A percentile compares a stretch with the other conserved stretches of the same genome.
Conservation (phyloP, 2,113 vertebrate species). For the Rutilus rutilus region DNA sequence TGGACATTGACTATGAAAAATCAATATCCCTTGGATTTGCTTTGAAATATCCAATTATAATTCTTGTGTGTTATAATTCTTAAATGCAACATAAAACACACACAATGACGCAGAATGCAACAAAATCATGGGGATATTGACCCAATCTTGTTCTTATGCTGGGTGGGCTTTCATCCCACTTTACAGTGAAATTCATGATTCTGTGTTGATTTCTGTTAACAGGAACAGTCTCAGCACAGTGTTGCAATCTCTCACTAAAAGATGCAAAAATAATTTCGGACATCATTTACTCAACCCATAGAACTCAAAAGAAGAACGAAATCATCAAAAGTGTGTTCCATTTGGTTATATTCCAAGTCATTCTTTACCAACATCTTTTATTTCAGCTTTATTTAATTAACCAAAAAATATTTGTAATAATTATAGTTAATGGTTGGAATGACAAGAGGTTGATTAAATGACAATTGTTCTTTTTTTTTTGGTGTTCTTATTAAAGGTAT, state of each 20-base stretch:
- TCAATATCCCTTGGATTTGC: neutral
- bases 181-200: no score
- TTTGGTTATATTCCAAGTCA: neutral
- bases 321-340: neutral
- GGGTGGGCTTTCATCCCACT: neutral
- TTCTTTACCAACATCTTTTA: neutral
- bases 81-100: neutral
- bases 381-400: no score
- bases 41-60: no score
- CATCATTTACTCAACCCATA: neutral
- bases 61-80: constrained; percentile 3
- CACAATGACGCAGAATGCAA: neutral
- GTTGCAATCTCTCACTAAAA: neutral
- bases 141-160: neutral
- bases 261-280: neutral
- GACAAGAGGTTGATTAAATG: no score
- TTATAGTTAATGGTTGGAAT: no score
- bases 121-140: neutral
- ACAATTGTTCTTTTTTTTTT: no score
- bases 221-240: neutral
- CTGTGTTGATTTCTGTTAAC: no score
- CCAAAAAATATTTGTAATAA: no score
- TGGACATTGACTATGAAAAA: neutral
- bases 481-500: no score
- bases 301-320: neutral